Percentiles rank a stretch among this genome's conserved stretches.
Evolutionary conservation across 92 coral and sea anemone species (phyloP).

Genomic region (Phenganax subtilis): DNA sequence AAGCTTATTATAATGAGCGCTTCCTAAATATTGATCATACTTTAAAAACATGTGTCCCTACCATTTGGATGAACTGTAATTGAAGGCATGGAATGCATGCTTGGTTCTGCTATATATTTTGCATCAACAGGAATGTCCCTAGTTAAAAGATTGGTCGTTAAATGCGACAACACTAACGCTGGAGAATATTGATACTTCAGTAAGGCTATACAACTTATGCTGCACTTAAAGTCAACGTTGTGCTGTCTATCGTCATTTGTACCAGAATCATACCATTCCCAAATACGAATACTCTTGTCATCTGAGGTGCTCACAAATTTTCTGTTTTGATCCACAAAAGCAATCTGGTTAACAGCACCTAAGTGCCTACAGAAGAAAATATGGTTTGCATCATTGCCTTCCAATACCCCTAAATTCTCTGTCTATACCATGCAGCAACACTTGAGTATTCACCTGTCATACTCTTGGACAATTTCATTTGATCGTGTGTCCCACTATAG

Average conservation of each 20-base stretch:
- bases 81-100: constrained; percentile 97
- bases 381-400: not conserved
- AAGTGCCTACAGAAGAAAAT: constrained; percentile 64
- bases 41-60: constrained; percentile 18
- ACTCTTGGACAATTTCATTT: constrained; percentile 95
- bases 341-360: constrained; percentile 93
- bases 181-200: not conserved
- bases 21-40: not conserved
- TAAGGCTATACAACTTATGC: too few species aligned
- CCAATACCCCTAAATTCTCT: not conserved
- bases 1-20: too few species aligned
- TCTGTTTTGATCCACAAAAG: constrained; percentile 95
- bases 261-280: constrained; percentile 83
- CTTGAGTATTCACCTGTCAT: constrained; percentile 63
- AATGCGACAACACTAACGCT: not conserved
- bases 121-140: constrained; percentile 98
- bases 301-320: constrained; percentile 95
- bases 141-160: not conserved
- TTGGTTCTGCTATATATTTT: constrained; percentile 91
- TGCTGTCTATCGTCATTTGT: not conserved
- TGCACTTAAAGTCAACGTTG: too few species aligned
- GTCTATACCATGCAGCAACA: not conserved
- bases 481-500: constrained; percentile 91
- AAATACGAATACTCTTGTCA: constrained; percentile 87
- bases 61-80: constrained; percentile 87